A percentile compares a stretch with the other conserved stretches of the same genome.
Conservation (phyloP, 2,113 vertebrate species). For the Turnix velox region DNA sequence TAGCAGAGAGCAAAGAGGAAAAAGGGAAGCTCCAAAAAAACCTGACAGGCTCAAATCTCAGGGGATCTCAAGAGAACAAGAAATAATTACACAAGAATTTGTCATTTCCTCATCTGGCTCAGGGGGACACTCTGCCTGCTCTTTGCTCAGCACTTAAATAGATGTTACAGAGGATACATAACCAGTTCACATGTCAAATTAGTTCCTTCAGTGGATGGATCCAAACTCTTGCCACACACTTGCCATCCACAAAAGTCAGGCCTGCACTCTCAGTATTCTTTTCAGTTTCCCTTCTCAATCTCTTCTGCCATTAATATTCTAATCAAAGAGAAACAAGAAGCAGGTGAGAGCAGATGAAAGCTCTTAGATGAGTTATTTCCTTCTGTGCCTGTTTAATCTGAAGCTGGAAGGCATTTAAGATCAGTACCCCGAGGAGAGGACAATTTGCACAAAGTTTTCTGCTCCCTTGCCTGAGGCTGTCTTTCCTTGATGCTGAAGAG, state of each 20-base stretch:
- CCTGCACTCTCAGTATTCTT: not conserved
- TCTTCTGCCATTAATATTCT: not conserved
- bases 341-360: not conserved
- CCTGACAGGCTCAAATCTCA: not conserved
- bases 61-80: not conserved
- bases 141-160: not conserved
- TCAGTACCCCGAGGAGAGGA: not conserved
- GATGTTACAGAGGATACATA: not conserved
- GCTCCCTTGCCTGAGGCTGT: not conserved
- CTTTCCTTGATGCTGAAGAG: not conserved
- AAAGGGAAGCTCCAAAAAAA: not conserved
- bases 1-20: not conserved
- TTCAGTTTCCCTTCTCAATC: not conserved
- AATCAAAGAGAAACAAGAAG: conserved; percentile 13
- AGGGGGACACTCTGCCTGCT: not conserved
- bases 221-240: fast-evolving
- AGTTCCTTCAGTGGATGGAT: not conserved
- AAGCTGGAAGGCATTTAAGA: not conserved
- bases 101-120: not conserved
- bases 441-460: not conserved
- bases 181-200: fast-evolving
- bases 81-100: not conserved
- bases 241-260: not conserved
- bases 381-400: not conserved
- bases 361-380: not conserved